Percentiles rank a stretch among this genome's conserved stretches.
These are phyloP conservation scores for Gnatocerus cornutus DNA, from an alignment of 2,888 invertebrate genomes.

Conservation along the genomic window DNA sequence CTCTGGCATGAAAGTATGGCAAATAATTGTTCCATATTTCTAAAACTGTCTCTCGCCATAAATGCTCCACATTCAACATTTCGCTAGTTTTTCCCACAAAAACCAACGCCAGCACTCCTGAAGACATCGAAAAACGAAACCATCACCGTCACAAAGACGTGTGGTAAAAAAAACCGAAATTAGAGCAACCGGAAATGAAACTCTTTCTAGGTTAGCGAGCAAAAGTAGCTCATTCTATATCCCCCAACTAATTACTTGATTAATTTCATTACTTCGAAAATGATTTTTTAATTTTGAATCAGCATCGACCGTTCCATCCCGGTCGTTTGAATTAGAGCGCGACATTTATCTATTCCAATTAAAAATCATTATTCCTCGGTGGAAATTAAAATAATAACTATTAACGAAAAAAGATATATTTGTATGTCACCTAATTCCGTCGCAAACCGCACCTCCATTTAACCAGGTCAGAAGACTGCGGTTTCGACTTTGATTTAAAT, in stretches of 20 bases:
- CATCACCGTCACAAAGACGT: too few relatives aligned
- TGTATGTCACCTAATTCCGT: conserved; percentile 42
- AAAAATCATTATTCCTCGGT: neutral
- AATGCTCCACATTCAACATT: conserved; percentile 18
- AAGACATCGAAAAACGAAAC: too few relatives aligned
- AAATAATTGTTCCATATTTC: conserved; percentile 65
- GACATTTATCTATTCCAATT: neutral
- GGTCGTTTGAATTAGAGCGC: conserved; percentile 6
- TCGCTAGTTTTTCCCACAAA: conserved; percentile 11
- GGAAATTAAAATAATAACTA: neutral
- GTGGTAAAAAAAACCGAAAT: too few relatives aligned
- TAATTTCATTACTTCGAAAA: neutral
- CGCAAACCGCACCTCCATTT: conserved; percentile 24
- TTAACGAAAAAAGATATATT: conserved; percentile 6
- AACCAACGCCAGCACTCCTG: too few relatives aligned
- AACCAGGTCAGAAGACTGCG: conserved; percentile 39
- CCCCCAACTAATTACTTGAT: neutral
- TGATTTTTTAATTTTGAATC: neutral
- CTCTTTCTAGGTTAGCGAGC: neutral
- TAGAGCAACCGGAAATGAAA: neutral
- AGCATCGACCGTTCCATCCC: conserved; percentile 12
- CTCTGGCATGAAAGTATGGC: conserved; percentile 67
- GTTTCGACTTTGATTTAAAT: conserved; percentile 32
- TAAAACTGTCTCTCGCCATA: conserved; percentile 59
- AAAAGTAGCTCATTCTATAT: neutral